Evolutionary conservation across 2,888 invertebrate genomes (phyloP), one percentile per base, ranked within the genome.

Genomic region (Xanthorhoe spadicearia): DNA sequence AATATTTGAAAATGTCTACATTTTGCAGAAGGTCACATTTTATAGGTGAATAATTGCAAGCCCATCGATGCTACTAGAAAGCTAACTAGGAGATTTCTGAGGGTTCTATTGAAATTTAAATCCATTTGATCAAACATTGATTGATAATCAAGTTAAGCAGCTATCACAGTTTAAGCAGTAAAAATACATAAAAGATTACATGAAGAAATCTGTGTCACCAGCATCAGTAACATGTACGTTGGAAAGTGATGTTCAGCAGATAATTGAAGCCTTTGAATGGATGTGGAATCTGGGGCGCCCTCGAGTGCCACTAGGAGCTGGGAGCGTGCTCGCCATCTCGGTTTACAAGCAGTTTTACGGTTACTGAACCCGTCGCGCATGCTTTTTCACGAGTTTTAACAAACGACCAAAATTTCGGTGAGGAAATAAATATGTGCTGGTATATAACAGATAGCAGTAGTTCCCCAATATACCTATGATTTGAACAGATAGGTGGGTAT

Each of bases 291-390:
- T 83, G 77, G 83, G 80, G 70, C 83, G 75, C 72, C 66, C 75
- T 82, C 77, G 75, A 83, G 83, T 79, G 79, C 74, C 73, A 63
- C 68, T 59, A 66, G 72, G 68, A 73, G 75, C 69, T 67, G 64
- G 70, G 73, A 77, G 75, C 74, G 74, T 73, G 74, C 77, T 74
- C 70, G 67, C 75, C 68, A 77, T 56, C 57, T 58, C 57, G 23
- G 62, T 56, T 63, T 58, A 63, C 53, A 67, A 77, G 61, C 80
- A 77, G 77, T 80, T 78, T 72, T 76, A 74, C 82, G 85, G 83
- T 88, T 84, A 88, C 74, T 86, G 86, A 84, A 82, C 85, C 71
- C 80, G 68, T 53, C 57, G 85, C 84, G 84, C 85, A 83, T 83
- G 84, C 83, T 85, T 69, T 51, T 61, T 66, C 51, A 66, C 52